These are phyloP conservation scores for Lycocerus yunnanus DNA, from an alignment of 2,888 invertebrate genomes.

Conservation along the genomic window DNA sequence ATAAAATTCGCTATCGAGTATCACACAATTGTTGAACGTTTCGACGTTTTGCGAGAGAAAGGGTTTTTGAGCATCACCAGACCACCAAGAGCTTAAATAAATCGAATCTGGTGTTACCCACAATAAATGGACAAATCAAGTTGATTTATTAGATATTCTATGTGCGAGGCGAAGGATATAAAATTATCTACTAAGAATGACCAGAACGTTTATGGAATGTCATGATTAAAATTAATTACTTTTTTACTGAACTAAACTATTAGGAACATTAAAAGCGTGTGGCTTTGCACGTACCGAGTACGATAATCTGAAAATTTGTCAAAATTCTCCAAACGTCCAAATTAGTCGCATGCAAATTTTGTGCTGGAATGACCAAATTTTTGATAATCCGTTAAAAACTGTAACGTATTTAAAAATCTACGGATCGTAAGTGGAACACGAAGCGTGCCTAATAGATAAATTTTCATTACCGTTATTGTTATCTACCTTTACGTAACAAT, in stretches of 20 bases:
- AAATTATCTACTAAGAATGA: background rate
- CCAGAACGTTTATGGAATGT: background rate
- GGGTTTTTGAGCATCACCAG: background rate
- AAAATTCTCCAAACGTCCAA: no score
- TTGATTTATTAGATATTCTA: background rate
- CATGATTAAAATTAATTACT: background rate
- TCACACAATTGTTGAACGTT: background rate
- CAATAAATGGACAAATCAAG: background rate
- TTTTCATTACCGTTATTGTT: slow-evolving; percentile 1
- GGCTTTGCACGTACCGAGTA: background rate
- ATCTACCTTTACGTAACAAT: background rate
- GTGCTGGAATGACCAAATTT: background rate
- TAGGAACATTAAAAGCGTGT: background rate
- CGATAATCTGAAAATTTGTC: no score
- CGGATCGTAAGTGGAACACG: background rate
- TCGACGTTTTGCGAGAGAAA: background rate
- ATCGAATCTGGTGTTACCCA: background rate
- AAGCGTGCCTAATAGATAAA: slow-evolving; percentile 3
- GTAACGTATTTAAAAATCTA: background rate
- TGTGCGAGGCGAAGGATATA: background rate
- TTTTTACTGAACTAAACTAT: background rate
- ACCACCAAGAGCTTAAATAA: background rate
- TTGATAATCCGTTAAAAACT: background rate
- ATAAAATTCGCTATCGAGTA: background rate
- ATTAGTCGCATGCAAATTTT: background rate